These are phyloP conservation scores for Lophius piscatorius DNA, from an alignment of 2,113 vertebrate species.

Conservation along the genomic window DNA sequence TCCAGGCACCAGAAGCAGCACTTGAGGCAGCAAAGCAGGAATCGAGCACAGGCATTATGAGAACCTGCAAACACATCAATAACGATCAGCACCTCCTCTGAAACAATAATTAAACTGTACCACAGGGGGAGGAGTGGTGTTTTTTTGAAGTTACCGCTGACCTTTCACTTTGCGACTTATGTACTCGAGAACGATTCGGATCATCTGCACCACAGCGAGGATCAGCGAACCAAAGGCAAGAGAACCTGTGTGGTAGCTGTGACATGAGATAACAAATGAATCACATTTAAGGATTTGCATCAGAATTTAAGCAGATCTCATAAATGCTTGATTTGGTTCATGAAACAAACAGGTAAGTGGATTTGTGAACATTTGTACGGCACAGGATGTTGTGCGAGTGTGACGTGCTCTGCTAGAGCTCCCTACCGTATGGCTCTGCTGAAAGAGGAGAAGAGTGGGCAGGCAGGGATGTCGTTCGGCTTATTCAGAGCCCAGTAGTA, in stretches of 20 bases:
- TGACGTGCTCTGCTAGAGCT: too few relatives aligned
- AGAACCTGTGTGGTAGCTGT: conserved; percentile 95
- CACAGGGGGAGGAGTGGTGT: not conserved
- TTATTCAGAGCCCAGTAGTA: conserved; percentile 96
- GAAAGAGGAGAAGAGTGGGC: conserved; percentile 90
- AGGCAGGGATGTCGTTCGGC: conserved; percentile 88
- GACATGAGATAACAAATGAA: conserved; percentile 24
- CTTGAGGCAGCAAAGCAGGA: conserved; percentile 90
- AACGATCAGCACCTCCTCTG: not conserved
- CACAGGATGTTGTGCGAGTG: too few relatives aligned
- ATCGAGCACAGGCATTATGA: conserved; percentile 84
- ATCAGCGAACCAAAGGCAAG: conserved; percentile 94
- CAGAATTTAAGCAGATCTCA: not conserved
- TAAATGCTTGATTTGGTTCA: not conserved
- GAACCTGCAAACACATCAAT: conserved; percentile 74
- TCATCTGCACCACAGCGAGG: conserved; percentile 86
- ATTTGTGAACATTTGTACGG: too few relatives aligned
- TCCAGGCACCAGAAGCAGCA: conserved; percentile 99
- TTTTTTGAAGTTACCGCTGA: conserved; percentile 36
- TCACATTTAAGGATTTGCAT: not conserved
- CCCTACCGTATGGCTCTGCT: conserved; percentile 89
- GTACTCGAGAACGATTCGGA: conserved; percentile 89
- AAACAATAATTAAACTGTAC: not conserved
- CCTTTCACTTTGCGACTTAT: conserved; percentile 91
- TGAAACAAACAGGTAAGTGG: not conserved